Evolutionary conservation across 2,113 vertebrate species (phyloP), one percentile per base, ranked within the genome.

Genomic region (Daubentonia madagascariensis): DNA sequence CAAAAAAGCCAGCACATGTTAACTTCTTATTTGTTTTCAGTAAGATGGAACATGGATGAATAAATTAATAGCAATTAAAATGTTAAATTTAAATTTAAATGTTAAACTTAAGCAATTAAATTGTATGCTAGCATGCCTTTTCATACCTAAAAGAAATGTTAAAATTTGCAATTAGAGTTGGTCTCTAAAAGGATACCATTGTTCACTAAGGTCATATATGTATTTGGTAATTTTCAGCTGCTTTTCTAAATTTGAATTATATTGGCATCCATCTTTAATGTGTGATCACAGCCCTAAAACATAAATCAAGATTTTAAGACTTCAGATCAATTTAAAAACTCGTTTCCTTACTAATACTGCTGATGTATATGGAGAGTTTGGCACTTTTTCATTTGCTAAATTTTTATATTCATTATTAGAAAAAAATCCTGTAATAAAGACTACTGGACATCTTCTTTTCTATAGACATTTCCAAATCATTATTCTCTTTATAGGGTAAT

Each of bases 401-500:
- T 48, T 97, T 86, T 75, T 67, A 45, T 76, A 96, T 76, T 89
- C 30, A 92, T 70, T 65, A 79, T 32, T 72, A 95, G 61, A 70
- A 54, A 50, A 28, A 76, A 95, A 57, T 88, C 37, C 22, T 86
- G 6, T 67, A 61, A 65, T 92, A 75, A 91, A 94, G 70, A 43
- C 8, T 50, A 76, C 2, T 59, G 8, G 79, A 72, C 5, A 61
- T 32, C 8, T 94, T 79, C 86, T 75, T 94, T 95, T 67, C 28
- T 14, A 88, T 35, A 93, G 65, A 78, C 9, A 80, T 95, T 67
- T 93, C 2, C 30, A 96, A 91, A 57, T 63, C 20, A 67, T 95
- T 89, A 76, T 89, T 88, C 75, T 94, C 32, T 83, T 95, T 96
- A 70, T 84, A 86, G 50, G 28, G 57, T 61, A 17, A 89, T 96